Conservation (phyloP, 2,888 invertebrate genomes). For the Agrotis puta region DNA sequence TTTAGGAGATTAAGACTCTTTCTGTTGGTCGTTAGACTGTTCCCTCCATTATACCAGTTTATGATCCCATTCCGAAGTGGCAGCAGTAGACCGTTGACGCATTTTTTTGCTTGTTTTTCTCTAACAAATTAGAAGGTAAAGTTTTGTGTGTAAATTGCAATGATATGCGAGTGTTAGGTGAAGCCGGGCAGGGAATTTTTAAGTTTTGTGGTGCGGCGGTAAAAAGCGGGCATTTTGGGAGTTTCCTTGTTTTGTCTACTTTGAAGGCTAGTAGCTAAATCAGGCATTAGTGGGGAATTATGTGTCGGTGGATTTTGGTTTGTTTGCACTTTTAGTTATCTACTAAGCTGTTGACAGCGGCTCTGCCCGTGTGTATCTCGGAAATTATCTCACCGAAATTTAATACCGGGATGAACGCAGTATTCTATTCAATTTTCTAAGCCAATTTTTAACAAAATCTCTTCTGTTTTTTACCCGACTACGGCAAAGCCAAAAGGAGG, state of each 20-base stretch:
- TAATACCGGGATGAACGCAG: too few species aligned
- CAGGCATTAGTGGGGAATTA: conserved; percentile 16
- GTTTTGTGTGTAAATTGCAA: conserved; percentile 76
- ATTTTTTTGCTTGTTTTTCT: conserved; percentile 65
- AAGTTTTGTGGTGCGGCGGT: conserved; percentile 26
- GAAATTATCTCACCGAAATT: too few species aligned
- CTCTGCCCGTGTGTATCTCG: too few species aligned
- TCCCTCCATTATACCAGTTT: conserved; percentile 83
- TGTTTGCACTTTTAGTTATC: background rate
- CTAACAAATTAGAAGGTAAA: conserved; percentile 72
- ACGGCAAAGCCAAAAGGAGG: too few species aligned
- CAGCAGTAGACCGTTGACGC: conserved; percentile 79
- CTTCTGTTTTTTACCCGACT: too few species aligned
- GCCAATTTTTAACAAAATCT: too few species aligned
- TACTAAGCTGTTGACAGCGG: too few species aligned
- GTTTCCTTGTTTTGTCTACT: conserved; percentile 19
- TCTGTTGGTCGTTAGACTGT: conserved; percentile 80
- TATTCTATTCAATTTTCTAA: too few species aligned
- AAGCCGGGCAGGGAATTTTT: conserved; percentile 25
- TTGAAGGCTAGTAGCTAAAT: conserved; percentile 13
- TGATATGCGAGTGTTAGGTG: conserved; percentile 68
- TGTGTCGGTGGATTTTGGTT: background rate
- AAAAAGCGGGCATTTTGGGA: conserved; percentile 19
- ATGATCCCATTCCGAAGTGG: conserved; percentile 80
- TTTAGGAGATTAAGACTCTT: conserved; percentile 84